Percentiles rank a stretch among this genome's conserved stretches.
phyloP scores from a whole-genome alignment of 2,888 invertebrate genomes.

The Caenorhabditis imperialis region DNA sequence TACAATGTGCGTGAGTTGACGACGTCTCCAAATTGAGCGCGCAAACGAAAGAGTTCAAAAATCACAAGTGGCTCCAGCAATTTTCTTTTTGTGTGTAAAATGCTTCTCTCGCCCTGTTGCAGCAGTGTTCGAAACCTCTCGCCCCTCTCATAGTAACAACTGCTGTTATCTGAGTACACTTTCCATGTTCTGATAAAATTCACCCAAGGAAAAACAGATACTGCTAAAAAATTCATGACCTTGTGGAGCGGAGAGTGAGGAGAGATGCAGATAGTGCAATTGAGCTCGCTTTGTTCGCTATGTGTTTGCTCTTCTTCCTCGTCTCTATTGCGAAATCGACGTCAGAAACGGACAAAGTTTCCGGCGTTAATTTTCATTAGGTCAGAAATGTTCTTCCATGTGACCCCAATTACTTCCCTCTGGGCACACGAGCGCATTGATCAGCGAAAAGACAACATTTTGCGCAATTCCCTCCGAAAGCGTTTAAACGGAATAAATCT shows the following conservation, averaged over 20 bases:
- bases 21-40: slow-evolving; percentile 2
- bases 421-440: slow-evolving; percentile 16
- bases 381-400: slow-evolving; percentile 27
- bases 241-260: neutral
- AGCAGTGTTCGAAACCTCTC: no score
- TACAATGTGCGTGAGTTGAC: slow-evolving; percentile 4
- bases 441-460: slow-evolving; percentile 5
- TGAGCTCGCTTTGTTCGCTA: slow-evolving; percentile 24
- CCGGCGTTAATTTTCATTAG: slow-evolving; percentile 1
- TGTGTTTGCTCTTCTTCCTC: slow-evolving; percentile 38
- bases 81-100: slow-evolving; percentile 6
- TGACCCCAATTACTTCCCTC: slow-evolving; percentile 39
- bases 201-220: no score
- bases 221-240: slow-evolving; percentile 16
- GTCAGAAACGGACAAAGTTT: slow-evolving; percentile 10
- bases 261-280: slow-evolving; percentile 26
- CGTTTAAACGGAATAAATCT: slow-evolving; percentile 39
- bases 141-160: no score
- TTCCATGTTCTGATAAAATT: no score
- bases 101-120: neutral
- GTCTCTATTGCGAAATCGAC: slow-evolving; percentile 45
- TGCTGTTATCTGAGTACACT: no score
- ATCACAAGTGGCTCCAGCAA: neutral
- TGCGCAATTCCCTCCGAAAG: neutral
- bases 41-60: slow-evolving; percentile 8